Percentiles rank a stretch among this genome's conserved stretches.
phyloP scores from a whole-genome alignment of 2,113 vertebrate genomes.

The Cavia porcellus region DNA sequence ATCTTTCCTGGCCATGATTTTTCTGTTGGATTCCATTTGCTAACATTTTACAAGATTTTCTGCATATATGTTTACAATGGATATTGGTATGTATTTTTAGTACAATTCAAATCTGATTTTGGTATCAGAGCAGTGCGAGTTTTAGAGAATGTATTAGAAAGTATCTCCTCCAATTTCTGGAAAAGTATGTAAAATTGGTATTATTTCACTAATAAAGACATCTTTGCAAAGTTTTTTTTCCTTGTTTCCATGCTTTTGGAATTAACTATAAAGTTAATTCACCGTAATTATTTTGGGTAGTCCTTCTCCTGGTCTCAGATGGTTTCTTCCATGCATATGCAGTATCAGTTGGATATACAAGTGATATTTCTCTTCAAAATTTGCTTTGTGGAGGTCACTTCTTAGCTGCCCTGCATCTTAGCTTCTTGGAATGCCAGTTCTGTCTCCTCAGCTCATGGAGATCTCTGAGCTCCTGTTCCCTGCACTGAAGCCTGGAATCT shows the following conservation, averaged over 20 bases:
- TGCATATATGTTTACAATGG: neutral
- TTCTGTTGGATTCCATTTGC: neutral
- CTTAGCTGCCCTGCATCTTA: neutral
- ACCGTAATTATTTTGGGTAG: neutral
- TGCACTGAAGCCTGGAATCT: neutral
- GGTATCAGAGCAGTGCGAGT: neutral
- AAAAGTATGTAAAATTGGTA: neutral
- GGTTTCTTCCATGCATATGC: neutral
- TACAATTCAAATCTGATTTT: conserved; percentile 7
- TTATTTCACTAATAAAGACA: neutral
- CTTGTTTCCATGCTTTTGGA: neutral
- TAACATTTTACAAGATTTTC: neutral
- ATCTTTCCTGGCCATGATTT: neutral
- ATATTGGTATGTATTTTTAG: neutral
- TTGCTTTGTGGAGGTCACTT: neutral
- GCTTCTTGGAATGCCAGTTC: neutral
- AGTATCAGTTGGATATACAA: neutral
- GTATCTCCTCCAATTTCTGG: neutral
- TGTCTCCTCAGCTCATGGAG: neutral
- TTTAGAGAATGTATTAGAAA: neutral
- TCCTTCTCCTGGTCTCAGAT: neutral
- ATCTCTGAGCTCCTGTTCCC: neutral
- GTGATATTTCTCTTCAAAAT: neutral
- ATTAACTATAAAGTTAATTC: neutral
- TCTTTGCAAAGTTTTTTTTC: neutral